Conservation (phyloP, 2,797 vertebrate genomes). For the Todus mexicanus region DNA sequence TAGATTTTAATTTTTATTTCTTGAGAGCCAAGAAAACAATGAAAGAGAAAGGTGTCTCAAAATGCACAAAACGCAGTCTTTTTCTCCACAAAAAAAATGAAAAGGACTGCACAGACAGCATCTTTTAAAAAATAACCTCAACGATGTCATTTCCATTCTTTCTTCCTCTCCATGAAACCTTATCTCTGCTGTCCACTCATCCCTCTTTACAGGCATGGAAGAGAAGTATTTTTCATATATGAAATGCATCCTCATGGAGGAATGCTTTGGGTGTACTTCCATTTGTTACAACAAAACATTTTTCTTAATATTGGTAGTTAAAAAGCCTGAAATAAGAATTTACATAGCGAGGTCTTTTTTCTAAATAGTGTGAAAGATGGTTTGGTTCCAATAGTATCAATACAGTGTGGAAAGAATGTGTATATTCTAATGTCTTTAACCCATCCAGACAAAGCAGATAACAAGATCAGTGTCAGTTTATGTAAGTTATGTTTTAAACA, state of each 20-base stretch:
- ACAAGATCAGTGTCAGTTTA: neutral
- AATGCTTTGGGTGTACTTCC: neutral
- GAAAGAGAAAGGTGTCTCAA: neutral
- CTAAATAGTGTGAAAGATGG: neutral
- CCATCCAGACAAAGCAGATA: neutral
- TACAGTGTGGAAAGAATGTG: neutral
- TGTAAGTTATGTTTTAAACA: constrained; percentile 20
- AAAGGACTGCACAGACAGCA: neutral
- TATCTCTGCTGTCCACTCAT: neutral
- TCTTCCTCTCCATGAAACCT: neutral
- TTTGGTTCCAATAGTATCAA: neutral
- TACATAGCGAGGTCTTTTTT: neutral
- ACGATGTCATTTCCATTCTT: fast-evolving
- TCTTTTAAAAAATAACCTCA: neutral
- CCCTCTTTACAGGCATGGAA: neutral
- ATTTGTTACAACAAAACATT: neutral
- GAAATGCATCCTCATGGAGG: neutral
- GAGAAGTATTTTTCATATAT: constrained; percentile 7
- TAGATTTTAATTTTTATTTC: neutral
- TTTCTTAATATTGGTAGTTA: neutral
- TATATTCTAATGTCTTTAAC: neutral
- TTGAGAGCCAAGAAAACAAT: neutral
- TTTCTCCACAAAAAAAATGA: neutral
- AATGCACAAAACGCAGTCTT: neutral
- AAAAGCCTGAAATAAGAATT: neutral